Conservation (phyloP, 1,140 invertebrate species). For the Dinoponera quadriceps region DNA sequence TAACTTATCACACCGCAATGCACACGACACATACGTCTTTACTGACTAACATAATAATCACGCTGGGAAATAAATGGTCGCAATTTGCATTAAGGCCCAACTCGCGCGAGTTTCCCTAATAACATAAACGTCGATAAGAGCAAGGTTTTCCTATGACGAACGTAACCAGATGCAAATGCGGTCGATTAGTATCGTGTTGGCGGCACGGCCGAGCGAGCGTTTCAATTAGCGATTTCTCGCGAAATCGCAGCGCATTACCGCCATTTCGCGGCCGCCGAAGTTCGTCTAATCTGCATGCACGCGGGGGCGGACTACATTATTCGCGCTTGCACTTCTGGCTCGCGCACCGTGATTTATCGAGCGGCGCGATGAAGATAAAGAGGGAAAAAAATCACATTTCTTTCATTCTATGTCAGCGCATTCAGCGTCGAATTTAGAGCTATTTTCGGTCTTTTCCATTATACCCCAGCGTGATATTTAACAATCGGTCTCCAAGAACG, state of each 20-base stretch:
- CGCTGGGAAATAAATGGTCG: conserved; percentile 36
- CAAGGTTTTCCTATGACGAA: conserved; percentile 56
- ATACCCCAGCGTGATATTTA: background rate
- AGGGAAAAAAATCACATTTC: background rate
- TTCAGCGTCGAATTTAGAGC: background rate
- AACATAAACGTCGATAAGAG: conserved; percentile 49
- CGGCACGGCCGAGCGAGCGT: conserved; percentile 13
- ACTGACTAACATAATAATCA: conserved; percentile 40
- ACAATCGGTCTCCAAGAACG: too few species aligned
- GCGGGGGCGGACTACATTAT: conserved; percentile 47
- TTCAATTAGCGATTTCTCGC: conserved; percentile 56
- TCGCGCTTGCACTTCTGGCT: conserved; percentile 39
- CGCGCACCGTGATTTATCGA: conserved; percentile 17
- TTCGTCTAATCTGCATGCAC: conserved; percentile 25
- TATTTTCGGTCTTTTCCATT: background rate
- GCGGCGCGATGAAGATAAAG: conserved; percentile 5
- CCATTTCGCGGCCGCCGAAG: conserved; percentile 36
- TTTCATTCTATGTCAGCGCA: background rate
- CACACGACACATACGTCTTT: background rate
- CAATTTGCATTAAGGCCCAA: conserved; percentile 16
- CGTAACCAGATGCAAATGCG: conserved; percentile 51
- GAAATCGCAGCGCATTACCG: conserved; percentile 48
- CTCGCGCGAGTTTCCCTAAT: conserved; percentile 43
- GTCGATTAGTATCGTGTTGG: conserved; percentile 27
- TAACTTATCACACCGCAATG: background rate